Evolutionary conservation across 2,113 vertebrate genomes (phyloP), one percentile per base, ranked within the genome.

Genomic region (Callocephalon fimbriatum): DNA sequence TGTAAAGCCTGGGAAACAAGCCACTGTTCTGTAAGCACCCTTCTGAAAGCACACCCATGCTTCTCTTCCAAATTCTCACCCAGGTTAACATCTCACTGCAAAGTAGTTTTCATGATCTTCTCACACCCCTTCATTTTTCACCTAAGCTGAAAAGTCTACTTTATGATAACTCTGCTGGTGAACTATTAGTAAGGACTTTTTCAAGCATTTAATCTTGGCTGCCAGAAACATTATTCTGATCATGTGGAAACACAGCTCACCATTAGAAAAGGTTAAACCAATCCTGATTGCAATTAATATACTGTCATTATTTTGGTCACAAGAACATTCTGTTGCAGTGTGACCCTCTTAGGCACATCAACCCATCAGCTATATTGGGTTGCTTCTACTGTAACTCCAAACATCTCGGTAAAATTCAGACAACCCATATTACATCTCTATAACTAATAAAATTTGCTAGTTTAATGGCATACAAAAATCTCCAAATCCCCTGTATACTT

Each of bases 1-100:
- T 15, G n/a, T 27, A 53, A 32, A 77, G 35, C 48, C 63, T 62
- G 31, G 22, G 38, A 70, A 71, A 59, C 4, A 50, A 61, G 37
- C 27, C 12, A 44, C 4, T 67, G 32, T 37, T 78, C 27, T 44
- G 4, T 40, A 75, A 82, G 26, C 19, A 63, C 10, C 17, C 10
- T 71, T 63, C 32, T 54, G 40, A 87, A 84, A 79, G 32, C 21
- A 75, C 37, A 68, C 1, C 15, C 12, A 37, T 0, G 0, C 22
- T 66, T 67, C 32, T 84, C 16, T 72, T 75, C 27, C 44, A 72
- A 78, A 81, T 48, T 74, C 17, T 68, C 27, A 44, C 54, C 63
- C 45, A 70, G 23, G 35, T 62, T 54, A 37, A 50, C 15, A 31
- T 61, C 35, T 74, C 51, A 63, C 19, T 54, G 47, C 29, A 92